Conservation (phyloP, 1,140 invertebrate species). For the Orchestia grillus region DNA sequence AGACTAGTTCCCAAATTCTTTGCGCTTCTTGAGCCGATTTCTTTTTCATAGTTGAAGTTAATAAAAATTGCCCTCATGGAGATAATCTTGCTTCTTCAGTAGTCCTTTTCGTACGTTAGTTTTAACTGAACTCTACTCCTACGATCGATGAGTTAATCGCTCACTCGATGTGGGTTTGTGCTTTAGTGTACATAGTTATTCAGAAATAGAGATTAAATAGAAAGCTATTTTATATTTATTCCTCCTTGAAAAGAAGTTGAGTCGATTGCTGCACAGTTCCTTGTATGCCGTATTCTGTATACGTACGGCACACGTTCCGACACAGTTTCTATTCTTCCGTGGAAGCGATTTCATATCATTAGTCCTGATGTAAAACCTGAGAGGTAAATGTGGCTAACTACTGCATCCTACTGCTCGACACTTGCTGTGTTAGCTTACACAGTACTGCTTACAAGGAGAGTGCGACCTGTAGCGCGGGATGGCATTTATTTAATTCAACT, state of each 20-base stretch:
- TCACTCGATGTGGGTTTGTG: background rate
- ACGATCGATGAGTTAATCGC: background rate
- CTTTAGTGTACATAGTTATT: background rate
- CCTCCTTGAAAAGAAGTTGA: background rate
- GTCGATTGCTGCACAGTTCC: background rate
- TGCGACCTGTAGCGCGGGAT: too few relatives aligned
- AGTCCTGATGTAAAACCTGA: too few relatives aligned
- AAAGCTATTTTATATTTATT: background rate
- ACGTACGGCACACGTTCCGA: too few relatives aligned
- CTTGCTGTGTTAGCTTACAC: too few relatives aligned
- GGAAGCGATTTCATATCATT: background rate
- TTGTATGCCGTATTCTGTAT: background rate
- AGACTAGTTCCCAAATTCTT: background rate
- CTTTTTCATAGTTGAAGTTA: background rate
- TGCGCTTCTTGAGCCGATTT: background rate
- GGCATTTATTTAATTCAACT: too few relatives aligned
- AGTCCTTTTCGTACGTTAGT: background rate
- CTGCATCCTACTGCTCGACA: too few relatives aligned
- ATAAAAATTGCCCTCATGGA: background rate
- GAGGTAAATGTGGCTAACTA: too few relatives aligned
- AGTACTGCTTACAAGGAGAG: too few relatives aligned
- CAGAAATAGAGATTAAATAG: background rate
- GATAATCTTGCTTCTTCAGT: background rate
- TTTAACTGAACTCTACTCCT: background rate
- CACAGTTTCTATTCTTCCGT: background rate